Conservation (phyloP, 1,140 invertebrate species). For the Berghia stephanieae region DNA sequence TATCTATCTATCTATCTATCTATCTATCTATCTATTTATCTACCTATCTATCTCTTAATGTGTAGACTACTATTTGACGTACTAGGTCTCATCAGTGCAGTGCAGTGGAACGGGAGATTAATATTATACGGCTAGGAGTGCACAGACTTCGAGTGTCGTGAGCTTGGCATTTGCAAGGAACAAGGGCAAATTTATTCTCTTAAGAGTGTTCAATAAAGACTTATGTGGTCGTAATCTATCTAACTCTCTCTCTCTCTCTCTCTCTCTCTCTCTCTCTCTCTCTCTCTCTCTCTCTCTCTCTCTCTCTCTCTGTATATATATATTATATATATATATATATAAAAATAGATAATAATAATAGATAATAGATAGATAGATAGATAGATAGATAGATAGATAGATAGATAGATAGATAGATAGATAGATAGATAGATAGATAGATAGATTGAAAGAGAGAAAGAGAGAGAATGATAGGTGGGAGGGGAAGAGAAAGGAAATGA, state of each 20-base stretch:
- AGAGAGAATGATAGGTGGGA: neutral
- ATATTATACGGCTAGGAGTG: too few species aligned
- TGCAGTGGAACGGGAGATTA: too few species aligned
- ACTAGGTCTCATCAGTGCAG: too few species aligned
- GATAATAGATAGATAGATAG: too few species aligned
- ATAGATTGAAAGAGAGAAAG: neutral
- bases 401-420: neutral
- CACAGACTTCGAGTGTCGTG: too few species aligned
- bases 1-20: conserved; percentile 3
- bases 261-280: neutral
- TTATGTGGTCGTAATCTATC: neutral
- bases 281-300: neutral
- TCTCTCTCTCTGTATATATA: neutral
- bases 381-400: neutral
- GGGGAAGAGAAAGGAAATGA: too few species aligned
- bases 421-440: neutral
- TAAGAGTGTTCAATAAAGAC: neutral
- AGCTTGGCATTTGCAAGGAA: too few species aligned
- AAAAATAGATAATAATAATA: neutral
- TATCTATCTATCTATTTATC: neutral
- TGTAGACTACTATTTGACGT: too few species aligned
- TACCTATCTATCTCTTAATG: neutral
- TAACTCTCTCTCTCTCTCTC: conserved; percentile 5
- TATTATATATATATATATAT: neutral
- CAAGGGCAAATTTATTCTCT: too few species aligned